Evolutionary conservation across 2,888 invertebrate species (phyloP).

Genomic region (Osmoderma eremita): DNA sequence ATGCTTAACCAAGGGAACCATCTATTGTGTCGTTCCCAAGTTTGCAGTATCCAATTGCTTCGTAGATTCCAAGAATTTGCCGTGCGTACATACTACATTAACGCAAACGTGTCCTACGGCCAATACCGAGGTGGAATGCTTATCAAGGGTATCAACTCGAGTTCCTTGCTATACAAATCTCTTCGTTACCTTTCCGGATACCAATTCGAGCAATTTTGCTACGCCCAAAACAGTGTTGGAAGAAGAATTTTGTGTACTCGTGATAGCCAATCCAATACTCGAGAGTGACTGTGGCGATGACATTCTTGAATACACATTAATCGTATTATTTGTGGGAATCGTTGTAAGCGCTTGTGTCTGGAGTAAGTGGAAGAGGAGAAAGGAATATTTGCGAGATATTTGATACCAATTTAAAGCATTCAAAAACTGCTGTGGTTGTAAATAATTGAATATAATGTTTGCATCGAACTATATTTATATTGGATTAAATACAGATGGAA

Average conservation of each 20-base stretch:
- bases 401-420: too few species aligned
- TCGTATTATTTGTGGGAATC: too few species aligned
- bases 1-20: neutral
- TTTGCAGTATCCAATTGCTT: neutral
- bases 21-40: constrained; percentile 3
- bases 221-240: neutral
- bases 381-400: too few species aligned
- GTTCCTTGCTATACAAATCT: neutral
- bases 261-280: too few species aligned
- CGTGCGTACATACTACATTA: constrained; percentile 2
- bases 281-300: too few species aligned
- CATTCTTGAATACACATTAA: too few species aligned
- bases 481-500: too few species aligned
- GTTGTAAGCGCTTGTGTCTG: too few species aligned
- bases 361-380: too few species aligned
- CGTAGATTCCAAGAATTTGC: neutral
- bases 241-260: neutral
- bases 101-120: neutral
- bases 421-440: too few species aligned
- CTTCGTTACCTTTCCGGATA: neutral
- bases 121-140: neutral
- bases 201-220: neutral
- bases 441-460: too few species aligned
- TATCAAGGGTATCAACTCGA: neutral
- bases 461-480: too few species aligned